These are phyloP conservation scores for Planococcus citri DNA, from an alignment of 1,140 invertebrate species.

Conservation along the genomic window DNA sequence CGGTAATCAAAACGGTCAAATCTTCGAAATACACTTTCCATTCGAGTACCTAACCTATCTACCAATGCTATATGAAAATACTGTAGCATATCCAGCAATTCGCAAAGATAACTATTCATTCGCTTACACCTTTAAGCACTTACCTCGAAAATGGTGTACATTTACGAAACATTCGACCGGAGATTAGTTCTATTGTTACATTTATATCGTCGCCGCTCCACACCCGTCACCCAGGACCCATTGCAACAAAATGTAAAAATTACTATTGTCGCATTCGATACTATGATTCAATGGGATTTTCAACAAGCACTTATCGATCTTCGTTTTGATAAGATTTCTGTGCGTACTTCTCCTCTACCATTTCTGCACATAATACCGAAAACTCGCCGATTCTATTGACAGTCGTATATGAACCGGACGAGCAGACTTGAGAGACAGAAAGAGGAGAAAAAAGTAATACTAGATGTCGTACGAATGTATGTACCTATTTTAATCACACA, in stretches of 20 bases:
- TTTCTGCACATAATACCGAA: neutral
- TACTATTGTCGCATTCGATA: conserved; percentile 13
- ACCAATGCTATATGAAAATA: too few relatives aligned
- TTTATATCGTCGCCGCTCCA: too few relatives aligned
- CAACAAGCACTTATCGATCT: conserved; percentile 5
- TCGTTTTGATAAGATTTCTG: conserved; percentile 15
- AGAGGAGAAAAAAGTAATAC: conserved; percentile 12
- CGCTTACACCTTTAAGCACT: conserved; percentile 17
- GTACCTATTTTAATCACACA: neutral
- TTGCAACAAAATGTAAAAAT: conserved; percentile 7
- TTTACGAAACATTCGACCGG: conserved; percentile 18
- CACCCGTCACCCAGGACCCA: neutral
- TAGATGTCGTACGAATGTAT: neutral
- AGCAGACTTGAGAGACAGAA: too few relatives aligned
- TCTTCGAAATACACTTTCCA: neutral
- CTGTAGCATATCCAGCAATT: neutral
- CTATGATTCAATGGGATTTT: conserved; percentile 7
- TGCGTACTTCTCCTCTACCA: too few relatives aligned
- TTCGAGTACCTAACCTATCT: too few relatives aligned
- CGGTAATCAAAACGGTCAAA: neutral
- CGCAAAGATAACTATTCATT: conserved; percentile 3
- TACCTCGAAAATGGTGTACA: conserved; percentile 1
- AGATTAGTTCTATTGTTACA: conserved; percentile 14
- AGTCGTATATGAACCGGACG: neutral
- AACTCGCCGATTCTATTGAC: conserved; percentile 14